Evolutionary conservation across 2,113 vertebrate species (phyloP), one percentile per base, ranked within the genome.

Genomic region (Hoplias malabaricus): DNA sequence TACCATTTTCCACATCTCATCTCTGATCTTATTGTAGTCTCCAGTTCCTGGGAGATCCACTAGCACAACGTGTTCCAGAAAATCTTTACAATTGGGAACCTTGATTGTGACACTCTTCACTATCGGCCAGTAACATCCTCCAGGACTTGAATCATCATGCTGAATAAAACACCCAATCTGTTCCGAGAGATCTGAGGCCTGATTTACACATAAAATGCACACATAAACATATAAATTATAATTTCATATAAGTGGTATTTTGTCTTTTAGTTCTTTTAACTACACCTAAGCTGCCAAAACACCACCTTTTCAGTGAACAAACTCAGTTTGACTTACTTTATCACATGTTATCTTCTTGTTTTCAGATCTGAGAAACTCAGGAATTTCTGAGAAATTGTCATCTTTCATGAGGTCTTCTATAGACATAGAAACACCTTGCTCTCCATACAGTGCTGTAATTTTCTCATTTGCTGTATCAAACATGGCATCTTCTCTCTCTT

Each of bases 1-100:
- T 34, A 78, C 66, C 56, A 38, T 34, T 69, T 56, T 78, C 75
- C 75, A 78, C 53, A 63, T 46, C 21, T 63, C 65, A 61, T 78
- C 54, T 78, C 75, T 70, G 21, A 29, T 70, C 42, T 70, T 78
- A 31, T 70, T 62, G 42, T 25, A 70, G 34, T 78, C 75, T 70
- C 75, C 66, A 61, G 40, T 61, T 2, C 75, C 75, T 48, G 75
- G 75, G 14, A 77, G 40, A 69, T 77, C 67, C 21, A 78, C 31
- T 13, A 78, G 13, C 1, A 50, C 40, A 70, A 70, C n/a, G 21
- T 78, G 40, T 21, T 78, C 54, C 21, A 78, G 36, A 14, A 62
- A 21, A 6, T 79, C 57, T 12, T 21, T 13, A 54, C 23, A 25
- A 13, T 34, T 33, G 33, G 34, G 69, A 5, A 36, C 42, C 13